A percentile compares a stretch with the other conserved stretches of the same genome.
phyloP scores from a whole-genome alignment of 2,113 vertebrate genomes.

The Odobenus rosmarus region DNA sequence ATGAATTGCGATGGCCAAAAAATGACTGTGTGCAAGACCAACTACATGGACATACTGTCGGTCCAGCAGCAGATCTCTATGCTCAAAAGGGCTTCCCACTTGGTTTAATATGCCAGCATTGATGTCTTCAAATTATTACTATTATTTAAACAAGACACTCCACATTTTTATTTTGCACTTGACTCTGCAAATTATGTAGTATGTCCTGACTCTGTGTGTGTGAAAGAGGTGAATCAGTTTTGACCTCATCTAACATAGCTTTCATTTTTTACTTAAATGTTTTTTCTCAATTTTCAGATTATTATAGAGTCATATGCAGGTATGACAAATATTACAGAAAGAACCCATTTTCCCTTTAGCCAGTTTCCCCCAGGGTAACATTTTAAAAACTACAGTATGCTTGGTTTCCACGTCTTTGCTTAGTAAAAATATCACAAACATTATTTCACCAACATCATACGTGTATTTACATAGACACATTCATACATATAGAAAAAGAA shows the following conservation, averaged over 20 bases:
- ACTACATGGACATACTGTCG: neutral
- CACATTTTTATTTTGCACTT: neutral
- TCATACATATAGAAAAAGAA: conserved; percentile 43
- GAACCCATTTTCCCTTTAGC: neutral
- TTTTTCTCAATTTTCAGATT: neutral
- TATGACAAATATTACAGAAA: neutral
- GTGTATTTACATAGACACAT: neutral
- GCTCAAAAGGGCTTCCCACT: neutral
- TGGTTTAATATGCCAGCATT: neutral
- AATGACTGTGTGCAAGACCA: neutral
- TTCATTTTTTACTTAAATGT: neutral
- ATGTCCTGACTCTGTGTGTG: neutral
- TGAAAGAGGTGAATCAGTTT: neutral
- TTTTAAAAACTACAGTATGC: neutral
- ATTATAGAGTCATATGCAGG: neutral
- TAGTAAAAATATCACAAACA: neutral
- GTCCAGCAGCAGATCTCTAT: neutral
- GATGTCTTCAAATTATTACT: neutral
- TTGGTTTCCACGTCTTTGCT: neutral
- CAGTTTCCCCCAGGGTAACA: neutral
- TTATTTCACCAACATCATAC: neutral
- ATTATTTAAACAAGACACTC: neutral
- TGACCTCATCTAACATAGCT: neutral
- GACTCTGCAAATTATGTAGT: neutral
- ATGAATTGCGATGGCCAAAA: neutral